Evolutionary conservation across 2,113 vertebrate species (phyloP).

Genomic region (Melanerpes formicivorus): DNA sequence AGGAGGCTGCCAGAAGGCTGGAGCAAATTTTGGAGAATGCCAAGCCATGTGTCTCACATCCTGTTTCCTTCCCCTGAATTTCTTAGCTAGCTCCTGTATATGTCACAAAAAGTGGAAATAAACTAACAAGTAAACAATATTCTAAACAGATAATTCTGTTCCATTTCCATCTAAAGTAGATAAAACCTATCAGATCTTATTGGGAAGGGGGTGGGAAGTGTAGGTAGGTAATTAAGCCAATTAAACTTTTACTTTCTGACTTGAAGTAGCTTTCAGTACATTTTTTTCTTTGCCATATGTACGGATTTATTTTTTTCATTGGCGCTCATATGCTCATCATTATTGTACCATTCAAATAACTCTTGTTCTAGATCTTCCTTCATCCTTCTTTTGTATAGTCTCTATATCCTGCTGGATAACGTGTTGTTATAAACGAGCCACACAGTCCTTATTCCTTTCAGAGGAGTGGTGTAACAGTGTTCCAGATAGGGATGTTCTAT

Average conservation of each 20-base stretch:
- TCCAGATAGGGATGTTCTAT: background rate
- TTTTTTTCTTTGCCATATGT: background rate
- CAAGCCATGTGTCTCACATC: background rate
- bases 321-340: background rate
- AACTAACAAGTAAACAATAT: background rate
- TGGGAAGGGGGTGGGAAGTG: background rate
- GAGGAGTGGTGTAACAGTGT: accelerated
- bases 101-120: background rate
- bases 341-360: background rate
- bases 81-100: background rate
- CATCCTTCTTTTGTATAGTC: background rate
- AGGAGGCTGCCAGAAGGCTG: background rate
- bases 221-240: background rate
- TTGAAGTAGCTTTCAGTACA: background rate
- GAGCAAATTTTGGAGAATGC: background rate
- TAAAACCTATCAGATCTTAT: background rate
- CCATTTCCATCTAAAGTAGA: background rate
- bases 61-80: background rate
- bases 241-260: background rate
- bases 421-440: background rate
- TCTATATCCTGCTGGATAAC: background rate
- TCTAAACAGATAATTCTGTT: background rate
- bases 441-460: background rate
- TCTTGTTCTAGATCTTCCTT: background rate
- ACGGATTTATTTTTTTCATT: background rate